Evolutionary conservation across 2,113 vertebrate genomes (phyloP), one percentile per base, ranked within the genome.

Genomic region (Greenwoodochromis staneri): DNA sequence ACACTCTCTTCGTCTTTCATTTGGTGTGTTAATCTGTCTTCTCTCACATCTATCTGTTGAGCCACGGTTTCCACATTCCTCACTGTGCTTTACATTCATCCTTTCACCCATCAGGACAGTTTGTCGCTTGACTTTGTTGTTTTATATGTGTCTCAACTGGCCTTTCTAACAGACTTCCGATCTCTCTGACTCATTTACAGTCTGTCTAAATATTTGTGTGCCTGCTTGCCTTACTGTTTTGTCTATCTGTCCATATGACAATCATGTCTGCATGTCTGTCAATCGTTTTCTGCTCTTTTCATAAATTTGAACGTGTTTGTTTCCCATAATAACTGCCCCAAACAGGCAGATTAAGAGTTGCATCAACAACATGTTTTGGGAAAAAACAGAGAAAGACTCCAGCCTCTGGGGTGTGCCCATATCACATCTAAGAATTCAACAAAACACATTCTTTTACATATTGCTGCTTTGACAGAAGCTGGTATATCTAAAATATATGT

Each of bases 341-440:
- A 82, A 59, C 7, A 31, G 54, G 24, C 9, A 59, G 13, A 82
- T 57, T 29, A 59, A 17, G 21, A 59, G 54, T 17, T 29, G 13
- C 40, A 71, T 34, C 19, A 57, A 82, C 10, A 36, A 47, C 42
- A 80, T 21, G 31, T 45, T 78, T 76, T 24, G 78, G 31, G 29
- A 19, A 59, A 84, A 49, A 51, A 81, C 34, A 40, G 83, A 31
- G 4, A 34, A 49, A 63, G 14, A 54, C 31, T 81, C 36, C 51
- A 31, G 87, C 34, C 80, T 69, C 61, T 45, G 66, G 38, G 45
- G 73, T 85, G 82, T 90, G 40, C 91, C 51, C 88, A 88, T 85
- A 87, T 92, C 82, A 87, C 85, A 87, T 40, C 34, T 34, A 81
- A 89, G 91, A 87, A 90, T 89, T 93, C 90, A 88, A 92, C 81